Base-by-base conservation (phyloP, 2,888 invertebrate species). In the Eristalis pertinax region DNA sequence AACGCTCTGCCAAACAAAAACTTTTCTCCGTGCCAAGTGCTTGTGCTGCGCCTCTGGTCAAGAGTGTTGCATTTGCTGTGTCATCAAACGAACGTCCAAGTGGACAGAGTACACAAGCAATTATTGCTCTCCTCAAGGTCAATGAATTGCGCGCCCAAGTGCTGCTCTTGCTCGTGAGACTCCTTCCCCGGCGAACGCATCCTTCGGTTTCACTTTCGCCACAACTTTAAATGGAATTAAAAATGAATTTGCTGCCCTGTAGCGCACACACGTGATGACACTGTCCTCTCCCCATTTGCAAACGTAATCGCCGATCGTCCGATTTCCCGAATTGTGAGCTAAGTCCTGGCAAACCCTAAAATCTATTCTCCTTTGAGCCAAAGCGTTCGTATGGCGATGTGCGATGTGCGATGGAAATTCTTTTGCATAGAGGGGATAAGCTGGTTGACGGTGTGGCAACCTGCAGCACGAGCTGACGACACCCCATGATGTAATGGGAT, bases 341-440 rank as follows among this genome's bases (percentile, higher is more conserved):
- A 85, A 82, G 74, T 68, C 83, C 63, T 64, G 67, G 75, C 43
- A 83, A 86, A 86, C 83, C 70, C 83, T 62, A 43, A 70, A 50
- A 83, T 78, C 74, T 83, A 83, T 78, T 86, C 75, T 75, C 74
- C 70, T 72, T 86, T 85, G 73, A 72, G 70, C 67, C 38, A 67
- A 72, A 43, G 79, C 65, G 65, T 79, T 70, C 41, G 63, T 32
- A 68, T 56, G 56, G 19, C 1, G 19, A 50, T 15, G n/a, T 5
- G 19, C 19, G 50, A 50, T 50, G 50, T 5, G 19, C 19, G 50
- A 50, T 50, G 50, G 8, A 19, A 19, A 1, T 19, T 38, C 38
- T 13, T 10, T 13, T 38, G 38, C 2, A 13, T 38, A 2, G 13
- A 2, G 35, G 35, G 35, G 11, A 8, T 1, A 32, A 5, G 13